Conservation (phyloP, 2,113 vertebrate genomes). For the Sphyrna mokarran region DNA sequence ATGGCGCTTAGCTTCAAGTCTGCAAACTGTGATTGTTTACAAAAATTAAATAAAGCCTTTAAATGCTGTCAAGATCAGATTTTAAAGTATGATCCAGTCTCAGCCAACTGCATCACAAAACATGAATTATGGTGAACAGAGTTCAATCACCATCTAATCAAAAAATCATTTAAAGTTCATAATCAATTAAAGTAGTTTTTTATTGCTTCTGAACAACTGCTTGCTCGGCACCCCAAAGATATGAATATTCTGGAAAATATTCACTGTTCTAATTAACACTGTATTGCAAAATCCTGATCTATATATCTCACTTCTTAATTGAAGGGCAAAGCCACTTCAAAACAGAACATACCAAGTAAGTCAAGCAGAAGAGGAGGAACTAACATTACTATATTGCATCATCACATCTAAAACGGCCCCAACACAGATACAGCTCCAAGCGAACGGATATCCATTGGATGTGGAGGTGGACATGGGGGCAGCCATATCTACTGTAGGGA, state of each 20-base stretch:
- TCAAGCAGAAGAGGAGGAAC: too few relatives aligned
- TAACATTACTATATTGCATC: too few relatives aligned
- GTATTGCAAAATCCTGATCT: background rate
- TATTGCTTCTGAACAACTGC: background rate
- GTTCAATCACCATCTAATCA: conserved; percentile 26
- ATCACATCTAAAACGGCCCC: too few relatives aligned
- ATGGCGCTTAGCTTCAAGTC: conserved; percentile 26
- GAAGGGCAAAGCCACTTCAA: too few relatives aligned
- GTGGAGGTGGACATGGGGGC: too few relatives aligned
- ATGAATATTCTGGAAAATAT: conserved; percentile 18
- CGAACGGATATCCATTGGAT: too few relatives aligned
- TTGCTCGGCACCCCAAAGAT: background rate
- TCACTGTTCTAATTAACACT: background rate
- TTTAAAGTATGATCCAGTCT: conserved; percentile 37
- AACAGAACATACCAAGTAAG: too few relatives aligned
- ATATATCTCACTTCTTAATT: background rate
- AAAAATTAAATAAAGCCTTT: conserved; percentile 38
- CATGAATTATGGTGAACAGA: conserved; percentile 33
- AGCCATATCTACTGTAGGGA: too few relatives aligned
- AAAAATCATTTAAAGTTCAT: conserved; percentile 37
- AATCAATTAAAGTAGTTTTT: conserved; percentile 27
- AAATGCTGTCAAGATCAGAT: conserved; percentile 37
- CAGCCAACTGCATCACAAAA: conserved; percentile 23
- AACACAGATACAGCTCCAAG: too few relatives aligned
- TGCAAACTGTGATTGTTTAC: conserved; percentile 35